phyloP scores from a whole-genome alignment of 2,888 invertebrate genomes.

The Nasonia oneida region DNA sequence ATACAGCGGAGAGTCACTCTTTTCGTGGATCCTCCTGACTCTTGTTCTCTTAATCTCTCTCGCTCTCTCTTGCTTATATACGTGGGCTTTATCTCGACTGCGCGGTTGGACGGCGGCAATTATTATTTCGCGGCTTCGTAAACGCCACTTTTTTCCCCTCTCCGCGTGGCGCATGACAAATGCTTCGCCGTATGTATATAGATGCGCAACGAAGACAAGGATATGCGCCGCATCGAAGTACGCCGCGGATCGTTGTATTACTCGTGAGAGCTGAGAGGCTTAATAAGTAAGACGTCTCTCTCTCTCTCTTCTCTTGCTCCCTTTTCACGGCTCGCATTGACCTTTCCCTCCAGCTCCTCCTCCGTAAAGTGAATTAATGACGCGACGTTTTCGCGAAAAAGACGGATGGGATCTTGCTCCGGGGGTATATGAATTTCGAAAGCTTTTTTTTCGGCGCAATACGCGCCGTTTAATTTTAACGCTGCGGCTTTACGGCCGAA shows the following conservation, averaged over 20 bases:
- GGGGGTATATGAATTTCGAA: no score
- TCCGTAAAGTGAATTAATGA: conserved; percentile 69
- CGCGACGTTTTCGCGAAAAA: conserved; percentile 49
- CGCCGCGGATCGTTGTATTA: no score
- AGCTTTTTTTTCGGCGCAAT: neutral
- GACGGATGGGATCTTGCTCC: neutral
- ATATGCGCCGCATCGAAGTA: no score
- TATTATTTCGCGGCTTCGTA: neutral
- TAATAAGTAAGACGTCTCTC: conserved; percentile 51
- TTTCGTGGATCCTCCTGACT: conserved; percentile 8
- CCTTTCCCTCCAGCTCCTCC: conserved; percentile 63
- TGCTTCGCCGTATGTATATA: neutral
- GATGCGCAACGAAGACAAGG: no score
- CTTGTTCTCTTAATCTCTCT: conserved; percentile 35
- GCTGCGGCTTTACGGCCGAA: neutral
- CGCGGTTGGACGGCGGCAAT: neutral
- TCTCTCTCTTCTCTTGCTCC: conserved; percentile 66
- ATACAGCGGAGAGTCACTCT: conserved; percentile 69
- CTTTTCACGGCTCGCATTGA: conserved; percentile 70
- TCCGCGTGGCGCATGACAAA: neutral
- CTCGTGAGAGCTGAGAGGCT: neutral
- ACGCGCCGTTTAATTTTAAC: neutral
- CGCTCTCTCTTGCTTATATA: neutral
- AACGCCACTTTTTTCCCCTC: neutral
- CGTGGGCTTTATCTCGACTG: neutral